A percentile compares a stretch with the other conserved stretches of the same genome.
Conservation (phyloP, 2,113 vertebrate species). For the Loxodonta africana region DNA sequence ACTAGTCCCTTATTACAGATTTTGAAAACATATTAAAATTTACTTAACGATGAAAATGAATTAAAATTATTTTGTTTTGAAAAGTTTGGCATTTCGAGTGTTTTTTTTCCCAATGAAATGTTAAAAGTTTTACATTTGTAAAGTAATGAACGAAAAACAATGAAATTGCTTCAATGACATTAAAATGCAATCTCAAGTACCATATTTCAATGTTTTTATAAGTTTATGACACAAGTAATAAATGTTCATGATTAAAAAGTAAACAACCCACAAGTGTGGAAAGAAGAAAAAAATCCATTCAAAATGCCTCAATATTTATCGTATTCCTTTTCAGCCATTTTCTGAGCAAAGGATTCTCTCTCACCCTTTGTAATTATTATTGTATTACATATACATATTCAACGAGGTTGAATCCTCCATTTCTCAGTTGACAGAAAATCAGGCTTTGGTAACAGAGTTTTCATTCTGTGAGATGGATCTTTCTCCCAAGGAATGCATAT, state of each 20-base stretch:
- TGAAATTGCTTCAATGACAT: neutral
- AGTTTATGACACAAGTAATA: conserved; percentile 10
- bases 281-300: conserved; percentile 40
- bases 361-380: neutral
- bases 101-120: conserved; percentile 38
- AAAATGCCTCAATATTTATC: conserved; percentile 41
- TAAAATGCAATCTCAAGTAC: neutral
- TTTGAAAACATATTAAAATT: neutral
- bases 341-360: neutral
- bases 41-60: conserved; percentile 42
- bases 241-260: conserved; percentile 42
- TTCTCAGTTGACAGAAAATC: conserved; percentile 24
- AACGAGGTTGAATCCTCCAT: neutral
- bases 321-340: conserved; percentile 50
- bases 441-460: conserved; percentile 52
- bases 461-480: conserved; percentile 1
- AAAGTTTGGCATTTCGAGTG: conserved; percentile 38
- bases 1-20: conserved; percentile 36
- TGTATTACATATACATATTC: neutral
- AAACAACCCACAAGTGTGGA: neutral
- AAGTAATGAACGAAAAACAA: neutral
- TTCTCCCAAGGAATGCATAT: conserved; percentile 38
- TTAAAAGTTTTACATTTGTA: conserved; percentile 15
- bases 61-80: neutral
- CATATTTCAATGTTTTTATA: neutral